Evolutionary conservation across 2,888 invertebrate species (phyloP).

Genomic region (Leptinotarsa peninsularis): DNA sequence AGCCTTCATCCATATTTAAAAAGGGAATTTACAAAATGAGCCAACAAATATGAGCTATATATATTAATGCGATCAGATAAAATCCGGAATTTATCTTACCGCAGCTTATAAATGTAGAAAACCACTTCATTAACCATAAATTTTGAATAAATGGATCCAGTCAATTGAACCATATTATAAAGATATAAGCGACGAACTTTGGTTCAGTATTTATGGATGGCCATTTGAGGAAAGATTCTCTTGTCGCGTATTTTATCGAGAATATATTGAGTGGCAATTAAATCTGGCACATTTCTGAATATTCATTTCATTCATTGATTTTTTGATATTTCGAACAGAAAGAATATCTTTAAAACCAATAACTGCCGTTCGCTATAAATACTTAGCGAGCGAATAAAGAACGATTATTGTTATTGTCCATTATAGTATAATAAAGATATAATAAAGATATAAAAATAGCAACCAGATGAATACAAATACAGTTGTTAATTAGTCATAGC

Average conservation of each 20-base stretch:
- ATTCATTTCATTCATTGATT: slow-evolving; percentile 4
- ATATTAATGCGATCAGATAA: slow-evolving; percentile 40
- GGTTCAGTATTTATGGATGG: slow-evolving; percentile 27
- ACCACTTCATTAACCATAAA: slow-evolving; percentile 51
- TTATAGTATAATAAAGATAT: no score
- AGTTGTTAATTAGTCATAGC: no score
- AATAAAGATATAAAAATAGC: no score
- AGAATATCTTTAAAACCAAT: neutral
- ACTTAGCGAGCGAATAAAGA: neutral
- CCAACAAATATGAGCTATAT: slow-evolving; percentile 25
- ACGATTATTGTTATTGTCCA: no score
- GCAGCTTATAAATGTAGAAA: slow-evolving; percentile 40
- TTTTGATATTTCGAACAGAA: neutral
- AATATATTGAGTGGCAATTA: slow-evolving; percentile 6
- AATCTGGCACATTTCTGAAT: slow-evolving; percentile 5
- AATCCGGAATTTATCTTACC: slow-evolving; percentile 41
- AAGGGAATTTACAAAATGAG: slow-evolving; percentile 27
- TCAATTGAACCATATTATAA: slow-evolving; percentile 40
- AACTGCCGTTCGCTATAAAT: neutral
- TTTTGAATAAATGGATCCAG: slow-evolving; percentile 47
- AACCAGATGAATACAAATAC: no score
- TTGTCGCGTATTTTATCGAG: slow-evolving; percentile 10
- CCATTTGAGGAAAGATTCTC: neutral
- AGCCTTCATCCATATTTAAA: slow-evolving; percentile 24
- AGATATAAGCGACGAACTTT: slow-evolving; percentile 24